Evolutionary conservation across 35 echinoderm and acorn worm genomes (phyloP).

Genomic region (Eucidaris tribuloides): DNA sequence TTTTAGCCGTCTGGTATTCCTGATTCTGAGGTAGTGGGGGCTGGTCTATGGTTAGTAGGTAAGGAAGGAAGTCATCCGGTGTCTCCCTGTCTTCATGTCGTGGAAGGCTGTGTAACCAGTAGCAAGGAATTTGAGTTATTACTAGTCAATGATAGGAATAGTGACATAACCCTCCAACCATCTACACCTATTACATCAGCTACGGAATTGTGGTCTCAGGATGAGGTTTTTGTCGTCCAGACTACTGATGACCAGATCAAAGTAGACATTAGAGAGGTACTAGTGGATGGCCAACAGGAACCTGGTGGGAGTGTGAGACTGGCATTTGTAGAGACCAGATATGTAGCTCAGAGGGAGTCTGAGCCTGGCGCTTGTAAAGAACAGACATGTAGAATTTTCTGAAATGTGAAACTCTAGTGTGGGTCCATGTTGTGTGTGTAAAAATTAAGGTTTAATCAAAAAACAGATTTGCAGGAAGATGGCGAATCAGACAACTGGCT

Average conservation of each 20-base stretch:
- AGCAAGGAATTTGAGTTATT: not conserved
- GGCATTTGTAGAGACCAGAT: no score
- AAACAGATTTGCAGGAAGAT: no score
- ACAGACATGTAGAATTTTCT: no score
- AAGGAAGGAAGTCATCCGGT: not conserved
- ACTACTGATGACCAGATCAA: not conserved
- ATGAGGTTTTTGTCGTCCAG: not conserved
- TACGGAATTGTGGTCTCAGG: not conserved
- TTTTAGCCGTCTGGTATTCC: not conserved
- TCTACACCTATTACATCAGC: not conserved
- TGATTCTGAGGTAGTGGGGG: not conserved
- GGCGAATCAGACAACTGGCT: no score
- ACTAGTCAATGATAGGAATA: not conserved
- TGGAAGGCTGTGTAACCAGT: conserved; percentile 12
- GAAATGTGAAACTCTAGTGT: no score
- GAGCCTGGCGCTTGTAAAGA: no score
- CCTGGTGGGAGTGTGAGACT: no score
- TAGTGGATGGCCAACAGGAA: not conserved
- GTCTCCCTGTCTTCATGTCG: not conserved
- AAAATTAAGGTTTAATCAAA: no score
- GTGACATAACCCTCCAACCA: not conserved
- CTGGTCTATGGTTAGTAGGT: not conserved
- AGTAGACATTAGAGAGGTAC: not conserved
- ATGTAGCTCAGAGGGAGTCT: no score
- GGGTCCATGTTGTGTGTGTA: no score